Percentiles rank a stretch among this genome's conserved stretches.
Conservation (phyloP, 2,888 invertebrate genomes). For the Melikaiella ostensackeni region DNA sequence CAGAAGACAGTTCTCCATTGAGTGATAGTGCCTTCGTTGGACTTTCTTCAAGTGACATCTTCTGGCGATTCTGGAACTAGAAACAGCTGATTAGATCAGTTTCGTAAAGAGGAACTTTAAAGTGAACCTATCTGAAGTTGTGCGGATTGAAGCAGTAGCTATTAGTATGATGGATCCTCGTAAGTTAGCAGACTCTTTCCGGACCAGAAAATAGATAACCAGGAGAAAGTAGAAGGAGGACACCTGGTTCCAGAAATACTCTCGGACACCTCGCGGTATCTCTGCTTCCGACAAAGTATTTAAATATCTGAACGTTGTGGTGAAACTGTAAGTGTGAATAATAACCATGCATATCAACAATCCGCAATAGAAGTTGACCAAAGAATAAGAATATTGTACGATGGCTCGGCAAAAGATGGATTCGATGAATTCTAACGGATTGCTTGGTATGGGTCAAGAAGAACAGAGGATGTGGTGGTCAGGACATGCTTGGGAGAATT, state of each 20-base stretch:
- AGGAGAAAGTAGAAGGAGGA: slow-evolving; percentile 50
- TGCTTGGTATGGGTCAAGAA: slow-evolving; percentile 24
- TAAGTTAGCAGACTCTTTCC: not conserved
- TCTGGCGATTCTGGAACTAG: slow-evolving; percentile 3
- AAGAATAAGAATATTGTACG: not conserved
- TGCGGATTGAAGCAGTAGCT: not conserved
- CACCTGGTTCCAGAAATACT: slow-evolving; percentile 58
- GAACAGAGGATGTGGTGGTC: slow-evolving; percentile 61
- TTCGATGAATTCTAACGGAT: slow-evolving; percentile 12
- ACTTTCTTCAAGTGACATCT: not conserved
- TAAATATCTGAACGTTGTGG: not conserved
- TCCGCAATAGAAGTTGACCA: not conserved
- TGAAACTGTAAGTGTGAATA: not conserved
- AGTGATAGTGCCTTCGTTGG: not conserved
- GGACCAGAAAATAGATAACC: slow-evolving; percentile 29
- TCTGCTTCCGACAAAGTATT: not conserved
- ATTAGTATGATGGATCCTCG: not conserved
- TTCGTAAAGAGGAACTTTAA: not conserved
- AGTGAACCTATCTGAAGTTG: not conserved
- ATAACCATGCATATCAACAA: not conserved
- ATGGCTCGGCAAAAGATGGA: slow-evolving; percentile 24
- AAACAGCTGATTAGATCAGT: slow-evolving; percentile 7
- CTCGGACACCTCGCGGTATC: not conserved
- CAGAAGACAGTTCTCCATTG: not conserved
- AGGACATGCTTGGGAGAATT: slow-evolving; percentile 64